phyloP scores from a whole-genome alignment of 1,140 invertebrate genomes.

The Elymnias hypermnestra region DNA sequence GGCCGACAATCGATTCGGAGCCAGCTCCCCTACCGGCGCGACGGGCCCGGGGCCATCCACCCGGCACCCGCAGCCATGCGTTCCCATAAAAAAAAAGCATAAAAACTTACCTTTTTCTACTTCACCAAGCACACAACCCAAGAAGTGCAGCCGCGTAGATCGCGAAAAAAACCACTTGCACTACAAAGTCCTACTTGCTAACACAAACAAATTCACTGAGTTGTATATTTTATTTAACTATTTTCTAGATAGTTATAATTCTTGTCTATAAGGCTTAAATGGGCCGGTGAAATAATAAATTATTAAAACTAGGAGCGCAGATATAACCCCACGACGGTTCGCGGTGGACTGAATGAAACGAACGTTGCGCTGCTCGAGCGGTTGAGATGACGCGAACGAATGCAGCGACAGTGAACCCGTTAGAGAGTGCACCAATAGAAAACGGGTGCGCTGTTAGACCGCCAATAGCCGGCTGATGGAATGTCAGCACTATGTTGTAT shows the following conservation, averaged over 20 bases:
- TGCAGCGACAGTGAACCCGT: slow-evolving; percentile 37
- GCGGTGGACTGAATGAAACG: slow-evolving; percentile 58
- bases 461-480: slow-evolving; percentile 34
- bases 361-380: slow-evolving; percentile 49
- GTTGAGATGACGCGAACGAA: slow-evolving; percentile 46
- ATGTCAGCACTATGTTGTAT: slow-evolving; percentile 30
- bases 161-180: slow-evolving; percentile 50
- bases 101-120: slow-evolving; percentile 66
- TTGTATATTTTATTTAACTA: no score
- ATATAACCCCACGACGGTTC: slow-evolving; percentile 48
- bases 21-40: slow-evolving; percentile 45
- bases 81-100: slow-evolving; percentile 38
- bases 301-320: slow-evolving; percentile 12
- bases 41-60: slow-evolving; percentile 32
- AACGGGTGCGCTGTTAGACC: slow-evolving; percentile 1
- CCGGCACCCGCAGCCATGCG: slow-evolving; percentile 33
- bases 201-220: slow-evolving; percentile 55
- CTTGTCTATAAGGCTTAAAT: slow-evolving; percentile 31
- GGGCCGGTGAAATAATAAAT: slow-evolving; percentile 30
- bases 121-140: slow-evolving; percentile 50
- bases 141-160: slow-evolving; percentile 59
- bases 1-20: slow-evolving; percentile 58
- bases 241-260: slow-evolving; percentile 26
- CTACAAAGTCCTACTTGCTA: slow-evolving; percentile 36
- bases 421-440: slow-evolving; percentile 41